These are phyloP conservation scores for Bujurquina vittata DNA, from an alignment of 2,113 vertebrate genomes.

Conservation along the genomic window DNA sequence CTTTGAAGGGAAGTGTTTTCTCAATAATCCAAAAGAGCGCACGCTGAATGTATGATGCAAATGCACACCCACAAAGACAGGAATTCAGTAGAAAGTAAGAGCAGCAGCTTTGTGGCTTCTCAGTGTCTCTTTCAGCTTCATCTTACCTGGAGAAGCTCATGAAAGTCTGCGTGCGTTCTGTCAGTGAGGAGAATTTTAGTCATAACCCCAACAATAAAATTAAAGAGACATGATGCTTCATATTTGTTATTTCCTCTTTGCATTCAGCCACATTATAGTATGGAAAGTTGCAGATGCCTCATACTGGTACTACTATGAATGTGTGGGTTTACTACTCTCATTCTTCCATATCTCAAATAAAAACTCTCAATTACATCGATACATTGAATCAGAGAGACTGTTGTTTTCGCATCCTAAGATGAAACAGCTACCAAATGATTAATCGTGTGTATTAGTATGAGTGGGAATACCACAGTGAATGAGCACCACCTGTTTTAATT, in stretches of 20 bases:
- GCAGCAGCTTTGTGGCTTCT: constrained; percentile 59
- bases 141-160: neutral
- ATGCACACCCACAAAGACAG: constrained; percentile 71
- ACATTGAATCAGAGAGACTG: neutral
- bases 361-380: neutral
- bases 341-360: constrained; percentile 35
- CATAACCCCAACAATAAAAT: neutral
- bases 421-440: neutral
- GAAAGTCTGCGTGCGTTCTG: neutral
- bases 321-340: constrained; percentile 42
- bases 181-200: constrained; percentile 14
- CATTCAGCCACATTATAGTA: constrained; percentile 34
- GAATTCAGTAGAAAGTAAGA: constrained; percentile 69
- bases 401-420: constrained; percentile 11
- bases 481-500: neutral
- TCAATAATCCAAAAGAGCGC: constrained; percentile 36
- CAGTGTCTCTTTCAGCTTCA: constrained; percentile 13
- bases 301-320: constrained; percentile 36
- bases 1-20: constrained; percentile 4
- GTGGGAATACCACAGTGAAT: neutral
- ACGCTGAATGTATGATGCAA: constrained; percentile 23
- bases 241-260: constrained; percentile 45
- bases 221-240: neutral
- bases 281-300: constrained; percentile 55
- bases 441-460: neutral